Percentiles rank a stretch among this genome's conserved stretches.
phyloP scores from a whole-genome alignment of 2,113 vertebrate genomes.

The human region DNA sequence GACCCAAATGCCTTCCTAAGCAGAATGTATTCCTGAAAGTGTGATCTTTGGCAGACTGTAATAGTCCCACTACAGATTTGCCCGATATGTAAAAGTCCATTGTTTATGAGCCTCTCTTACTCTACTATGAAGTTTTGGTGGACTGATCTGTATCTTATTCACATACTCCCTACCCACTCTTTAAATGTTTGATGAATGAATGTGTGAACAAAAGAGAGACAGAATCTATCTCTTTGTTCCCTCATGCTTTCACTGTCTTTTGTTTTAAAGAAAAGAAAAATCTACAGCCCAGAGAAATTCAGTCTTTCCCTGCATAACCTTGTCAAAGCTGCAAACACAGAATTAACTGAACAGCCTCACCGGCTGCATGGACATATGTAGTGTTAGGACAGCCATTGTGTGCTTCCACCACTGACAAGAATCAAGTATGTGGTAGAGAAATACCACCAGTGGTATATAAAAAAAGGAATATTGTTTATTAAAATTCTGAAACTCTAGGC shows the following conservation, averaged over 20 bases:
- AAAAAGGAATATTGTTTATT: neutral
- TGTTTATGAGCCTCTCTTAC: neutral
- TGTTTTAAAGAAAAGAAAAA: neutral
- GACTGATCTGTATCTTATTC: neutral
- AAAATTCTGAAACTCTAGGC: neutral
- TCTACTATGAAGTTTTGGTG: neutral
- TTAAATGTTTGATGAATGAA: neutral
- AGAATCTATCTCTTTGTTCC: neutral
- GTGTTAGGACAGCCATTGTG: neutral
- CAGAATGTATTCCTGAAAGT: neutral
- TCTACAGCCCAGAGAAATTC: neutral
- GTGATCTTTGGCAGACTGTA: too few species aligned
- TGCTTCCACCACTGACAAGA: neutral
- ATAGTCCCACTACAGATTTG: neutral
- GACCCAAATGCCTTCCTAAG: neutral
- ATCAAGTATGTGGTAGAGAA: neutral
- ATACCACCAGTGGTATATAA: neutral
- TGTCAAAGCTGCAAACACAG: neutral
- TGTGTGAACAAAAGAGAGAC: neutral
- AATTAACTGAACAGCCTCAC: neutral
- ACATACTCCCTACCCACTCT: neutral
- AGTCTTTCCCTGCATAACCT: neutral
- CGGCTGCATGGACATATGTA: neutral
- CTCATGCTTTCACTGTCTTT: neutral
- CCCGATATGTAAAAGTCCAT: neutral